phyloP scores from a whole-genome alignment of 2,797 vertebrate genomes.

The Pachyuromys duprasi region DNA sequence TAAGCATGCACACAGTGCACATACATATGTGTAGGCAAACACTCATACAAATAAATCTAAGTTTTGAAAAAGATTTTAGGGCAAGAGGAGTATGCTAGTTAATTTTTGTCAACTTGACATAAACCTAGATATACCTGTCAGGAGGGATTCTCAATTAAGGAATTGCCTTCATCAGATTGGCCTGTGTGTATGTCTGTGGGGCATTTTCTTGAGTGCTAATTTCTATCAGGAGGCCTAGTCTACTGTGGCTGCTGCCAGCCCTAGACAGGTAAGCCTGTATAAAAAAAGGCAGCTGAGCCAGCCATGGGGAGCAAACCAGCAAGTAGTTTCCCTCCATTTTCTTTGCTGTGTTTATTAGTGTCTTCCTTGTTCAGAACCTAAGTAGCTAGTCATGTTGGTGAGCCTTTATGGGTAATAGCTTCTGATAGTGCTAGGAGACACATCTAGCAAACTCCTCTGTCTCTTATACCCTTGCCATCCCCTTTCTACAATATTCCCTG shows the following conservation, averaged over 20 bases:
- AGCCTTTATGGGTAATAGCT: background rate
- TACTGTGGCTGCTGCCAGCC: background rate
- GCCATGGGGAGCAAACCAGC: background rate
- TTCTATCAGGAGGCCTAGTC: background rate
- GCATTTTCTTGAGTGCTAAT: background rate
- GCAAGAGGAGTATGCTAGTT: background rate
- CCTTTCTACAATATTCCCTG: background rate
- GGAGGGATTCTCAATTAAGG: background rate
- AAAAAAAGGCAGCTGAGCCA: background rate
- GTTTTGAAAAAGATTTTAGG: too few relatives aligned
- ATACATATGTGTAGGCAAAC: background rate
- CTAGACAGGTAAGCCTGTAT: background rate
- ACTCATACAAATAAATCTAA: background rate
- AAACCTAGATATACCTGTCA: background rate
- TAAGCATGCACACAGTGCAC: too few relatives aligned
- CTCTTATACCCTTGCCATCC: background rate
- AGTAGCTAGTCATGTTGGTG: background rate
- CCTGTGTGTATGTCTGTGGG: background rate
- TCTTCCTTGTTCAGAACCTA: background rate
- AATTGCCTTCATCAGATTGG: background rate
- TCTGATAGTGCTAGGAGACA: background rate
- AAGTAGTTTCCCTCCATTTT: background rate
- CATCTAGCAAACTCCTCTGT: background rate
- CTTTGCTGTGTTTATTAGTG: background rate
- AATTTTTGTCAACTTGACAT: background rate